Base-by-base conservation (phyloP, 1,140 invertebrate species). In the Mactra quadrangularis region DNA sequence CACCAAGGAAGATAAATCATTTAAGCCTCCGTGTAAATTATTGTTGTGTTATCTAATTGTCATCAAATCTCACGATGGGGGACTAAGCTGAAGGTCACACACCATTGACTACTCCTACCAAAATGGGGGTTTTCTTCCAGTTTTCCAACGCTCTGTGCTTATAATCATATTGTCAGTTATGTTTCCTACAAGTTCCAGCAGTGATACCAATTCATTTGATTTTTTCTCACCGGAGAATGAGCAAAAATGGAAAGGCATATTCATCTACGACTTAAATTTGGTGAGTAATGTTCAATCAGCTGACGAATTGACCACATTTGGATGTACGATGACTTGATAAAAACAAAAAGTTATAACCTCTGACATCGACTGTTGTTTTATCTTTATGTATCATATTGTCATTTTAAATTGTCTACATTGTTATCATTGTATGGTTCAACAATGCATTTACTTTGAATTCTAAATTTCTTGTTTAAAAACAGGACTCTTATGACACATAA, bases 211-310 rank as follows among this genome's bases (percentile, higher is more conserved):
- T 47, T 64, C 74, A 27, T 97, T 97, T 94, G 96, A 97, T 94
- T 97, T 98, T 93, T 95, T 96, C 90, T 96, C 96, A 90, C 96
- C 96, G 88, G 97, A 97, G 92, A 98, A 97, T 93, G 95, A 95
- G 84, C 94, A 95, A 85, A 97, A 97, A 95, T 98, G 97, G 97
- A 96, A 96, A 91, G 96, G 96, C 86, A 94, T 98, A 50, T 97
- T 98, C 93, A 95, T 96, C 89, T 95, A 95, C 89, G 90, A 93
- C 53, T 87, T 94, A 59, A 91, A 91, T 87, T 92, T 93, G 91
- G 94, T 94, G 90, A 92, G 88, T 88, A 57, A 41, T 19, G 22
- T 38, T 29, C 29, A 72, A 41, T 50, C 59, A 66, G 59, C 59
- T 62, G 22, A 53, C 52, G 38, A 22, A 31, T n/a, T n/a, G n/a